These are phyloP conservation scores for Zygothrica quintamaculata DNA, from an alignment of 2,888 invertebrate species.

Conservation along the genomic window DNA sequence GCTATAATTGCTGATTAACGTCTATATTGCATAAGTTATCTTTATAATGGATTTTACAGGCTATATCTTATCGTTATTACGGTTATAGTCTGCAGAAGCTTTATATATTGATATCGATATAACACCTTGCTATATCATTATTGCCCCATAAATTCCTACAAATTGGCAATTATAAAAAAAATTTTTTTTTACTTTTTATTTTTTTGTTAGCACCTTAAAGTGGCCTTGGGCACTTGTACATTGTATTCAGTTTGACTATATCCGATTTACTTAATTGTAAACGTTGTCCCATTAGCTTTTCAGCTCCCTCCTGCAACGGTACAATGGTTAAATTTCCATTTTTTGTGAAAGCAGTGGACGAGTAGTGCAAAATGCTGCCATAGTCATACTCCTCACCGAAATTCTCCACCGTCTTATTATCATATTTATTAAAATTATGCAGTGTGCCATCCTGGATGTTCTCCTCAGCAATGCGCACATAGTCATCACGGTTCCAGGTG, in stretches of 20 bases:
- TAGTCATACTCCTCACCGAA: conserved; percentile 90
- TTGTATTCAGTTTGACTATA: conserved; percentile 76
- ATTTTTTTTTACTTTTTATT: background rate
- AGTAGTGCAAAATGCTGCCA: conserved; percentile 92
- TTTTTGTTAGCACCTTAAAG: conserved; percentile 4
- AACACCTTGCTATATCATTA: no score
- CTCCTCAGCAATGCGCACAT: conserved; percentile 86
- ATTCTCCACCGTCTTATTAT: conserved; percentile 85
- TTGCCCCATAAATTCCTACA: no score
- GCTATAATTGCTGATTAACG: background rate
- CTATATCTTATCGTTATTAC: conserved; percentile 37
- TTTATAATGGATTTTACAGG: conserved; percentile 21
- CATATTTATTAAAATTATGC: conserved; percentile 89
- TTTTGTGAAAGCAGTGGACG: conserved; percentile 88
- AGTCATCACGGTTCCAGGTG: conserved; percentile 89
- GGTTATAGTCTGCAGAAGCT: no score
- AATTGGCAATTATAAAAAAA: background rate
- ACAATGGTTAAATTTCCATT: conserved; percentile 89
- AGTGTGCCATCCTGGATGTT: conserved; percentile 86
- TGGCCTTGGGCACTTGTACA: conserved; percentile 74
- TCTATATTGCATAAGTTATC: conserved; percentile 33
- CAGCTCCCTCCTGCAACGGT: conserved; percentile 81
- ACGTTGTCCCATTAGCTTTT: conserved; percentile 66
- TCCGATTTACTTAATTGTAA: conserved; percentile 74
- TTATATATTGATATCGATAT: no score